Evolutionary conservation across 2,113 vertebrate species (phyloP).

Genomic region (Odobenus rosmarus): DNA sequence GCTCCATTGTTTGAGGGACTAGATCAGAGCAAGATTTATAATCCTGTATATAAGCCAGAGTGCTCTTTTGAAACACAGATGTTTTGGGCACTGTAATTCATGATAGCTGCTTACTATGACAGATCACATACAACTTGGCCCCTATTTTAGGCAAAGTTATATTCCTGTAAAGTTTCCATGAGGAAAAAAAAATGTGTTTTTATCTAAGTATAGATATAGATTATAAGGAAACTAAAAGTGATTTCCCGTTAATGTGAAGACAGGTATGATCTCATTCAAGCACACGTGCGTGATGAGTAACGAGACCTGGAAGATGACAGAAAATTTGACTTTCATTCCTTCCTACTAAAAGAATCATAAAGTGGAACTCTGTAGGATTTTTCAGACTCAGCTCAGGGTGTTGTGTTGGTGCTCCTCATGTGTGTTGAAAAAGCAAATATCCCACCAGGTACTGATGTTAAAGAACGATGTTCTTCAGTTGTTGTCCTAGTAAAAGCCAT

Average conservation of each 20-base stretch:
- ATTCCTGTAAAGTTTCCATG: background rate
- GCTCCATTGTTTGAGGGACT: background rate
- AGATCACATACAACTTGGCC: background rate
- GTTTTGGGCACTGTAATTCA: background rate
- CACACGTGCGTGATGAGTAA: background rate
- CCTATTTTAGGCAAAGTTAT: background rate
- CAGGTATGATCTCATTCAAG: background rate
- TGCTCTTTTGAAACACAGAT: background rate
- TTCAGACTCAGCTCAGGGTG: background rate
- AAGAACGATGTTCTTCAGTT: background rate
- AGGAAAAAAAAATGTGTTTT: background rate
- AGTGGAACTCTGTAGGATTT: background rate
- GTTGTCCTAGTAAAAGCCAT: background rate
- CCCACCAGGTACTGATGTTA: background rate
- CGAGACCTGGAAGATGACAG: background rate
- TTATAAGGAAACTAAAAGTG: background rate
- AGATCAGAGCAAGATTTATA: background rate
- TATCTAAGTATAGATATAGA: background rate
- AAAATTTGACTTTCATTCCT: background rate
- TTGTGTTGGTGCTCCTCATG: background rate
- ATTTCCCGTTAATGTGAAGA: background rate
- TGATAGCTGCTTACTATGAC: background rate
- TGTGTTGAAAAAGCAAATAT: background rate
- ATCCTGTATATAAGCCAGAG: background rate
- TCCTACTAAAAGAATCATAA: background rate